Conservation (phyloP, 2,797 vertebrate species). For the Cyprinodon diabolis region DNA sequence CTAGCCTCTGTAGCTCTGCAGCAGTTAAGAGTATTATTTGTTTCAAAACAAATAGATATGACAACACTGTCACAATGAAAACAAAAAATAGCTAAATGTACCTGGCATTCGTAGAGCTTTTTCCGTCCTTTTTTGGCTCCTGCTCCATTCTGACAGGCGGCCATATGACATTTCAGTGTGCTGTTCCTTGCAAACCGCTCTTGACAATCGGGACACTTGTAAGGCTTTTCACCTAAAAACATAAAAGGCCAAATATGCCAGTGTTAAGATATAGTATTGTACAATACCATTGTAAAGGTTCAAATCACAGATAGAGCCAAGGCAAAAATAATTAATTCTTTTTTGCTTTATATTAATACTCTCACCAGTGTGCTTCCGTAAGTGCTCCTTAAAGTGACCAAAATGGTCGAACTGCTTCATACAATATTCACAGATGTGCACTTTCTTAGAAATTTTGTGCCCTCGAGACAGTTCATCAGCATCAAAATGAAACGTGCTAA, state of each 20-base stretch:
- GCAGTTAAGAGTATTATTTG: background rate
- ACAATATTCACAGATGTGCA: conserved; percentile 96
- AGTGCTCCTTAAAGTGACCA: conserved; percentile 99
- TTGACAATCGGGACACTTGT: conserved; percentile 96
- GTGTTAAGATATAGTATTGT: background rate
- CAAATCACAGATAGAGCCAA: background rate
- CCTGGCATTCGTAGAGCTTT: conserved; percentile 99
- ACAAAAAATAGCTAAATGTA: conserved; percentile 51
- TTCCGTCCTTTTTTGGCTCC: conserved; percentile 98
- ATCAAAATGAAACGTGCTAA: conserved; percentile 91
- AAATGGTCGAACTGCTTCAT: conserved; percentile 98
- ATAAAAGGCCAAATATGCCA: conserved; percentile 14
- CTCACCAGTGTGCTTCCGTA: conserved; percentile 97
- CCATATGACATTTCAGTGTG: conserved; percentile 96
- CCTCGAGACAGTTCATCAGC: conserved; percentile 89
- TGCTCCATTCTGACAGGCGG: conserved; percentile 93
- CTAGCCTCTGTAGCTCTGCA: background rate
- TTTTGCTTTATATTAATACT: background rate
- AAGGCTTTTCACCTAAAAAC: conserved; percentile 94
- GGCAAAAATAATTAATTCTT: background rate
- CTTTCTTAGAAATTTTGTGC: conserved; percentile 93
- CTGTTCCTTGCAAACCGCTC: conserved; percentile 97
- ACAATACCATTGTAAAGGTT: background rate
- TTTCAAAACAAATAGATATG: background rate
- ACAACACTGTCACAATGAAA: background rate